Conservation (phyloP, 2,888 invertebrate genomes). For the Drosophila setosimentum region DNA sequence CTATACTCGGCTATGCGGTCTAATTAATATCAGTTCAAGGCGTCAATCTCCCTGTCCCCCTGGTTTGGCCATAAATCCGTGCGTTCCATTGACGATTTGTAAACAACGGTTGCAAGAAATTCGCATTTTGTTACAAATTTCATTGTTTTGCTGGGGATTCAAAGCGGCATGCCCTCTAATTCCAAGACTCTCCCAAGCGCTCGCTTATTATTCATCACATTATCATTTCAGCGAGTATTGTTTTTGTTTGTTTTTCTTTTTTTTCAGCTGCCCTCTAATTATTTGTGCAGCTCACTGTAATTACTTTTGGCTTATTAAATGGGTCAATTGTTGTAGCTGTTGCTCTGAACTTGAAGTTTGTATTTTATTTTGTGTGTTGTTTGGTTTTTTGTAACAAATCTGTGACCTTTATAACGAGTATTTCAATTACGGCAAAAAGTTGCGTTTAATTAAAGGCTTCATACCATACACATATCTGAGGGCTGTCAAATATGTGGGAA, state of each 20-base stretch:
- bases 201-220: slow-evolving; percentile 69
- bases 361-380: slow-evolving; percentile 6
- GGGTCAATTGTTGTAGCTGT: slow-evolving; percentile 55
- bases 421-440: slow-evolving; percentile 39
- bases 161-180: slow-evolving; percentile 33
- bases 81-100: slow-evolving; percentile 71
- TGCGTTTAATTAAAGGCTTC: slow-evolving; percentile 38
- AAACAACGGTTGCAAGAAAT: slow-evolving; percentile 48
- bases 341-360: slow-evolving; percentile 65
- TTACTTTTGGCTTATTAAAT: slow-evolving; percentile 65
- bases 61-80: slow-evolving; percentile 40
- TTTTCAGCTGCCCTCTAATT: slow-evolving; percentile 62
- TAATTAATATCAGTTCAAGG: slow-evolving; percentile 80
- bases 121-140: slow-evolving; percentile 76
- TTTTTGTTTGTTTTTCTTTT: slow-evolving; percentile 38
- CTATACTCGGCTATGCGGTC: slow-evolving; percentile 48
- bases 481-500: slow-evolving; percentile 48
- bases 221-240: slow-evolving; percentile 59
- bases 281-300: slow-evolving; percentile 63
- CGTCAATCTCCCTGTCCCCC: slow-evolving; percentile 29
- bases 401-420: slow-evolving; percentile 44
- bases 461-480: slow-evolving; percentile 18
- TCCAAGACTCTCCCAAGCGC: slow-evolving; percentile 57
- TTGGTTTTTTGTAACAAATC: slow-evolving; percentile 14
- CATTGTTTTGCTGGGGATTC: slow-evolving; percentile 63